These are phyloP conservation scores for Eupsittula cactorum DNA, from an alignment of 2,113 vertebrate species.

Conservation along the genomic window DNA sequence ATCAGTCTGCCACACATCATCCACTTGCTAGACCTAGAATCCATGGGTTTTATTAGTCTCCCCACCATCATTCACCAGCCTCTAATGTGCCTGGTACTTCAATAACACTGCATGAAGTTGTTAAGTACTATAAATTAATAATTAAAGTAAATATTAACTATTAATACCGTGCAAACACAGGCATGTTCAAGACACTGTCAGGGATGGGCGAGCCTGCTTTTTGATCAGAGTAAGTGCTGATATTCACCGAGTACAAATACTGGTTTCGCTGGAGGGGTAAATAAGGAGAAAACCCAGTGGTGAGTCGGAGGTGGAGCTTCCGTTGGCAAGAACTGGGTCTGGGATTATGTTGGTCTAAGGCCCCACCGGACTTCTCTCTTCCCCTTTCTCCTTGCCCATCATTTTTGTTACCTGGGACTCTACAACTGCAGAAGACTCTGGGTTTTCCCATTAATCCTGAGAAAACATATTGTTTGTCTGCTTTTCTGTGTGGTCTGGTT, in stretches of 20 bases:
- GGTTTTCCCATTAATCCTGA: neutral
- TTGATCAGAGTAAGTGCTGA: neutral
- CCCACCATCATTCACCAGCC: neutral
- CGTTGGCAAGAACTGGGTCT: neutral
- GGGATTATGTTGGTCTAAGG: neutral
- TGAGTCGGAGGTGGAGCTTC: neutral
- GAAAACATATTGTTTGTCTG: neutral
- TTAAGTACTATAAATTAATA: neutral
- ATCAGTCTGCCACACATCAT: neutral
- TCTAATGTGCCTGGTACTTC: neutral
- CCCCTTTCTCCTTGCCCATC: neutral
- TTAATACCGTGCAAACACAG: neutral
- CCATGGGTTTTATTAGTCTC: neutral
- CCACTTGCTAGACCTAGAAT: neutral
- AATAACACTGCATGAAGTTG: neutral
- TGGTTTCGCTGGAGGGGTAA: neutral
- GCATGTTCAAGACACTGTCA: neutral
- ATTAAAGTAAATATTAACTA: constrained; percentile 5
- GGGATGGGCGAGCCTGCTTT: neutral
- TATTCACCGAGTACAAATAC: neutral
- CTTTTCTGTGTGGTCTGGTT: neutral
- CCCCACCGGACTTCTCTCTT: neutral
- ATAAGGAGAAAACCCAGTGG: neutral
- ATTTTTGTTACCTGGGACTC: neutral
- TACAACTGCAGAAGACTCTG: neutral